phyloP scores from a whole-genome alignment of 2,797 vertebrate species.

The Sebastes matsubarae region DNA sequence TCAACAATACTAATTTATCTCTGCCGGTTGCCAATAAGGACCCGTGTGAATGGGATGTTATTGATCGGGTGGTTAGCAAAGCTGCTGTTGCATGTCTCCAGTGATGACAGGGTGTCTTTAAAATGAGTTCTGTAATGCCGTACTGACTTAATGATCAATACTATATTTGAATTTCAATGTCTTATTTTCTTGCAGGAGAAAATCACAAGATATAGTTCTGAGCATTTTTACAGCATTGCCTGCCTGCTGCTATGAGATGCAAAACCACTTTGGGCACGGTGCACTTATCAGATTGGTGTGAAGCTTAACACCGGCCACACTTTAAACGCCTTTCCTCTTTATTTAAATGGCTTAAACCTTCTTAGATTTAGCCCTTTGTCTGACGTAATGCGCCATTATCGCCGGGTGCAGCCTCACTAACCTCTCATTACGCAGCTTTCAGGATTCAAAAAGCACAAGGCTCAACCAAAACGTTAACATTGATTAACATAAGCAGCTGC shows the following conservation, averaged over 20 bases:
- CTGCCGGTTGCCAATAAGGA: conserved; percentile 9
- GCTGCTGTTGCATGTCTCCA: conserved; percentile 20
- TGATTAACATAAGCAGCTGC: conserved; percentile 38
- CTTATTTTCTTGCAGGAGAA: neutral
- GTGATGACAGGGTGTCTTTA: conserved; percentile 22
- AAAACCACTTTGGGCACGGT: conserved; percentile 40
- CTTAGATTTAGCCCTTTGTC: conserved; percentile 52
- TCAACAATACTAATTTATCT: conserved; percentile 19
- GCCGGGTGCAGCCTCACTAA: conserved; percentile 9
- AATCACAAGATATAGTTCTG: neutral
- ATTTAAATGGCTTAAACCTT: conserved; percentile 66
- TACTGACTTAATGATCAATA: conserved; percentile 27
- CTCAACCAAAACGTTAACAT: neutral
- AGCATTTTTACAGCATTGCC: neutral
- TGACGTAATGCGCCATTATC: conserved; percentile 10
- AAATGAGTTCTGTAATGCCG: conserved; percentile 9
- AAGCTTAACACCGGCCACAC: conserved; percentile 48
- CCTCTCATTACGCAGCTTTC: conserved; percentile 16
- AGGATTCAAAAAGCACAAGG: neutral
- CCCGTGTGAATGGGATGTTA: conserved; percentile 25
- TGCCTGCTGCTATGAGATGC: neutral
- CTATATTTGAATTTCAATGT: conserved; percentile 7
- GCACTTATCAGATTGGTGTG: conserved; percentile 70
- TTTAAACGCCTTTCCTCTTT: conserved; percentile 53
- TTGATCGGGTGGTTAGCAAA: conserved; percentile 33